phyloP scores from a whole-genome alignment of 2,113 vertebrate species.

The Alouatta palliata region DNA sequence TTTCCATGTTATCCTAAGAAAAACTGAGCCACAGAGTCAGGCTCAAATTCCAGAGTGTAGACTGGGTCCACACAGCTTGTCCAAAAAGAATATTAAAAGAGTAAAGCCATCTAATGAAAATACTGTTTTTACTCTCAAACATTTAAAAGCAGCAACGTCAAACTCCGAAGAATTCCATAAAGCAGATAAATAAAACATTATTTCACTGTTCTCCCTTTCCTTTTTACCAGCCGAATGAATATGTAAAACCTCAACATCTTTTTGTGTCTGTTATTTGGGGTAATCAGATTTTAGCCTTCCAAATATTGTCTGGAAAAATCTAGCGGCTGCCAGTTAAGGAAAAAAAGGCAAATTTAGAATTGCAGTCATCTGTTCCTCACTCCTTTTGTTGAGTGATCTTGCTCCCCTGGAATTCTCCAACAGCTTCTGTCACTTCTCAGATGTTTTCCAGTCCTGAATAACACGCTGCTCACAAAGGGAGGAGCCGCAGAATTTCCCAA shows the following conservation, averaged over 20 bases:
- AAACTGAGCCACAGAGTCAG: not conserved
- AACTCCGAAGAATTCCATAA: not conserved
- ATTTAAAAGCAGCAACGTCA: not conserved
- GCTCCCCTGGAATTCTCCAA: conserved; percentile 38
- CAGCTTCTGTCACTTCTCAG: not conserved
- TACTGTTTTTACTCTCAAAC: not conserved
- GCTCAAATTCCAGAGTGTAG: not conserved
- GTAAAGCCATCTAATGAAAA: not conserved
- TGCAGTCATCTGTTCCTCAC: not conserved
- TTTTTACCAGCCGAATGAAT: not conserved
- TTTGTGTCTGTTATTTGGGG: not conserved
- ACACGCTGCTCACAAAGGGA: not conserved
- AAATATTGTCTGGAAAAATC: conserved; percentile 50
- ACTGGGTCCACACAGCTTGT: rapidly evolving
- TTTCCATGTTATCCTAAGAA: not conserved
- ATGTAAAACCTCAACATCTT: not conserved
- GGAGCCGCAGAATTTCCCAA: not conserved
- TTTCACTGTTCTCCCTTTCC: not conserved
- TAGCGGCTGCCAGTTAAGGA: not conserved
- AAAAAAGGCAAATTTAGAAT: not conserved
- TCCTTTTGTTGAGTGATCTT: not conserved
- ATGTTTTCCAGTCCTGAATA: conserved; percentile 11
- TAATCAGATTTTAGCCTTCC: conserved; percentile 22
- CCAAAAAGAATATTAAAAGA: not conserved
- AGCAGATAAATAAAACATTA: not conserved